Base-by-base conservation (phyloP, 37 sponge, comb jelly and placozoan genomes). In the Cladorhizidae sp. region DNA sequence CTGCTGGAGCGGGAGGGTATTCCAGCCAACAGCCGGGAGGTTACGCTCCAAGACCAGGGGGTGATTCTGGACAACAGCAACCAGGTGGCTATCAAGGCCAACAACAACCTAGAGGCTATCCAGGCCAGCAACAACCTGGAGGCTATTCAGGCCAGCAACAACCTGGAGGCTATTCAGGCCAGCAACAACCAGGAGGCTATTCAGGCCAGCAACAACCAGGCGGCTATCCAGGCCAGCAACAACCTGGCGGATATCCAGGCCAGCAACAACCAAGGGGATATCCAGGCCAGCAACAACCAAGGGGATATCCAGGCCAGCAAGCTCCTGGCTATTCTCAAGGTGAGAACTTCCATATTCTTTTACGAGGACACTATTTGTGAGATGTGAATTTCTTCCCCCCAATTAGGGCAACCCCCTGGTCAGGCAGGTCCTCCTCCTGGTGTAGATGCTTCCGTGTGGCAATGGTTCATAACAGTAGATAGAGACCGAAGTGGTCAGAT, bases 381-480 rank as follows among this genome's bases (percentile, higher is more conserved):
- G n/a, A n/a, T n/a, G n/a, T n/a, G n/a, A n/a, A n/a, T n/a, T n/a
- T n/a, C n/a, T n/a, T n/a, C n/a, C n/a, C n/a, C n/a, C n/a, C n/a
- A n/a, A n/a, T n/a, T n/a, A n/a, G n/a, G n/a, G n/a, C n/a, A n/a
- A n/a, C n/a, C n/a, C n/a, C n/a, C n/a, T n/a, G n/a, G n/a, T n/a
- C n/a, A n/a, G n/a, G n/a, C 70, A 38, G 83, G 83, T 3, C 57
- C 78, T 36, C 89, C 89, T 58, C 92, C 83, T 37, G 91, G 92
- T 0, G 80, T 89, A 8, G 88, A 86, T 52, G 89, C 93, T 15
- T 76, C 62, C 0, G 57, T 94, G n/a, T 94, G 83, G 67, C 54
- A 64, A 14, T 91, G 91, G 95, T 94, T 94, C 78, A 50, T 69
- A 51, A 64, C 92, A 14, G 95, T 94, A 64, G 95, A 94, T 32